A percentile compares a stretch with the other conserved stretches of the same genome.
Conservation (phyloP, 2,888 invertebrate genomes). For the Rhodophaea formosa region DNA sequence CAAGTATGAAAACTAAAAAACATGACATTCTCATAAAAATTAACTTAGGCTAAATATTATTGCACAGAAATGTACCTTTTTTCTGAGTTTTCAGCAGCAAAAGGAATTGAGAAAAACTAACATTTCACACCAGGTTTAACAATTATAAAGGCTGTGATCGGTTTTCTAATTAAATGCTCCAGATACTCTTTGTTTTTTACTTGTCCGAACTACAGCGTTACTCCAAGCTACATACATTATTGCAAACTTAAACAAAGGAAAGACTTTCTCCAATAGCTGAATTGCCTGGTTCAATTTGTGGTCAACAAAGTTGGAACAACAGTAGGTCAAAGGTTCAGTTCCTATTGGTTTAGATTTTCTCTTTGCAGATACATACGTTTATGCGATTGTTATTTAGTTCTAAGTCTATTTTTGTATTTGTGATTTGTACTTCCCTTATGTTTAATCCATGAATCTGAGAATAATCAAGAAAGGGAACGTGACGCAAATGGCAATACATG, state of each 20-base stretch:
- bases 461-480: no score
- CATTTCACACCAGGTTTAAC: no score
- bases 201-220: background rate
- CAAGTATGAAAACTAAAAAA: no score
- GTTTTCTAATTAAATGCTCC: no score
- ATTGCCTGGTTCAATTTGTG: conserved; percentile 11
- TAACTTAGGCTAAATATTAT: no score
- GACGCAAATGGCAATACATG: no score
- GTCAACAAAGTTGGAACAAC: conserved; percentile 9
- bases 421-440: background rate
- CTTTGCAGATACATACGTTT: background rate
- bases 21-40: no score
- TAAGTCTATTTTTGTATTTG: background rate
- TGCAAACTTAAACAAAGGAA: conserved; percentile 8
- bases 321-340: conserved; percentile 7
- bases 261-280: background rate
- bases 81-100: no score
- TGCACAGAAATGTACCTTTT: no score
- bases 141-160: no score
- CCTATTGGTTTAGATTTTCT: conserved; percentile 9
- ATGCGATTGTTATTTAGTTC: background rate
- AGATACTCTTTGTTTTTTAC: no score
- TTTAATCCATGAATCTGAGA: background rate
- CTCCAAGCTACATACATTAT: background rate
- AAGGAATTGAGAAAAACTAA: no score